Base-by-base conservation (phyloP, 2,797 vertebrate genomes). In the Nannoperca obscura region DNA sequence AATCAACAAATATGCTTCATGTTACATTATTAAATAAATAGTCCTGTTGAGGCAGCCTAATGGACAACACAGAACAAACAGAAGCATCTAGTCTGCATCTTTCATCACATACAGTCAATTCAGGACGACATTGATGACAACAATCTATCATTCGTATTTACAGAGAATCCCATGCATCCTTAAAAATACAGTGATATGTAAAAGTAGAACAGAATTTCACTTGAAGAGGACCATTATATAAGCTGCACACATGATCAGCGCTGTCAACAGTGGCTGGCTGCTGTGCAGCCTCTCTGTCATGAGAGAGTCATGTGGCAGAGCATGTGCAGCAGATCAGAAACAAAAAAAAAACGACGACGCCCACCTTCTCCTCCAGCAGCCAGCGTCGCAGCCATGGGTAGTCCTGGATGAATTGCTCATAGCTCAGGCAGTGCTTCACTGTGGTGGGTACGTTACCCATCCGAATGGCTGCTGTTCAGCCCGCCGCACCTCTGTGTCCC, bases 361-460 rank as follows among this genome's bases (percentile, higher is more conserved):
- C 86, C 89, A 97, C 97, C 97, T 97, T 95, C 80, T 95, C 94
- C 50, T 95, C 89, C 77, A 91, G 94, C 85, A 94, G 87, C 79
- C 93, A 93, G 71, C 88, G 91, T 67, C 89, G 93, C 78, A 95
- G 93, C 96, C 96, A 96, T 40, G 95, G 95, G 81, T 96, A 95
- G 75, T 97, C 96, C 80, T 94, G 95, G 76, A 96, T 87, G 76
- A 97, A 94, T 84, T 96, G 96, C 87, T 96, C 96, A 87, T 96
- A 95, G 95, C 96, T 97, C 88, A 97, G 93, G 88, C 97, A 98
- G 83, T 97, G 97, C 92, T 98, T 98, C 91, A 97, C 95, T 6
- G 96, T 95, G 1, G 95, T 90, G 63, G 97, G 96, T 76, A 97
- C 82, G 86, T 96, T 97, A 84, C 97, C 97, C 97, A 98, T 98